These are phyloP conservation scores for Uropsilus gracilis DNA, from an alignment of 2,113 vertebrate genomes.

Conservation along the genomic window DNA sequence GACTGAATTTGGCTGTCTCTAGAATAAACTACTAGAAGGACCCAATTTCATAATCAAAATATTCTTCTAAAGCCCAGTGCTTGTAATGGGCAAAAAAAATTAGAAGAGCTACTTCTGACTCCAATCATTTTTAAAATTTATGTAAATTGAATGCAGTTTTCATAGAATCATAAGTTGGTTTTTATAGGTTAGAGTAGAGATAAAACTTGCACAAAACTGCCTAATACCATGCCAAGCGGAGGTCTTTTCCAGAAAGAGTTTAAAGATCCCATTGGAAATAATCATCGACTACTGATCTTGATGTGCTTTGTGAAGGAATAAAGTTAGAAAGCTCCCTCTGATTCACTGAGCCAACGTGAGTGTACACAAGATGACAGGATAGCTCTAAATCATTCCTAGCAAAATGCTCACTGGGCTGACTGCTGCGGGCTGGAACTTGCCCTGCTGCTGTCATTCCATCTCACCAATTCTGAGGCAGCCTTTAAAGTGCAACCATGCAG, in stretches of 20 bases:
- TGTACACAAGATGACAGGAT: not conserved
- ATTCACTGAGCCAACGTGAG: not conserved
- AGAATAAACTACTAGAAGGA: not conserved
- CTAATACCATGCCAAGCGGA: not conserved
- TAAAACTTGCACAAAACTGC: not conserved
- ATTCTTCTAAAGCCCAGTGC: slow-evolving; percentile 18
- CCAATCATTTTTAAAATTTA: not conserved
- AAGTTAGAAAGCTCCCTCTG: not conserved
- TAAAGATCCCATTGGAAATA: not conserved
- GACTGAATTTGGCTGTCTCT: not conserved
- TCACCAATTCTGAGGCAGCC: not conserved
- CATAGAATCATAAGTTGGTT: not conserved
- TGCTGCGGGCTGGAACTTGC: not conserved
- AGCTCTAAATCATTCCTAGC: not conserved
- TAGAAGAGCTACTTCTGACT: not conserved
- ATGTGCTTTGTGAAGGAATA: slow-evolving; percentile 6
- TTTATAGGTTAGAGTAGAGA: not conserved
- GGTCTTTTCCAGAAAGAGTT: not conserved
- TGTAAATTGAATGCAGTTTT: slow-evolving; percentile 34
- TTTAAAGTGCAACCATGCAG: not conserved
- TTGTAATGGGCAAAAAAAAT: not conserved
- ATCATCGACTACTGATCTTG: not conserved
- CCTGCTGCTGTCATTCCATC: not conserved
- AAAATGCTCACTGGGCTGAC: not conserved
- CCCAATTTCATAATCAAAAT: not conserved